Evolutionary conservation across 1,140 invertebrate species (phyloP).

Genomic region (Saccostrea glomerata): DNA sequence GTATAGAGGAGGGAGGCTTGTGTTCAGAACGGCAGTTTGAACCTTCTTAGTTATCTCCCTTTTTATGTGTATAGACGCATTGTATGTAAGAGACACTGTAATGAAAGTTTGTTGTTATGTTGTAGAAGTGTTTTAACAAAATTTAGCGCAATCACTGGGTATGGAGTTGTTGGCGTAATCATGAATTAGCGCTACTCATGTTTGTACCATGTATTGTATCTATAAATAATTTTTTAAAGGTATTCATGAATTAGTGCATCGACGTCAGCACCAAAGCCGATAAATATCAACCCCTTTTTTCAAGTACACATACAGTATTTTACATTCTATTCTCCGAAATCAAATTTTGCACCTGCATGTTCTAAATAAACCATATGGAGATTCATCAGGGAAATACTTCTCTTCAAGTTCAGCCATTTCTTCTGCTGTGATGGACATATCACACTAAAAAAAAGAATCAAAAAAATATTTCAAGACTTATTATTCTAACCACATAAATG

Average conservation of each 20-base stretch:
- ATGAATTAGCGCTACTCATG: too few species aligned
- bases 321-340: neutral
- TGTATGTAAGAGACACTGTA: too few species aligned
- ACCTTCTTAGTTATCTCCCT: conserved; percentile 49
- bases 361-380: conserved; percentile 78
- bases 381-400: conserved; percentile 76
- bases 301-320: too few species aligned
- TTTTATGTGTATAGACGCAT: neutral
- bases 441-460: neutral
- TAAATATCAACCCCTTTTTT: too few species aligned
- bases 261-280: too few species aligned
- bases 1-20: conserved; percentile 74
- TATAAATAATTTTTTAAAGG: too few species aligned
- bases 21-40: conserved; percentile 74
- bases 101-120: too few species aligned
- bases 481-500: neutral
- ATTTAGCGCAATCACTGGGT: too few species aligned
- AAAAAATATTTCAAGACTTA: neutral
- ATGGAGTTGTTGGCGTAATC: too few species aligned
- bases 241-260: too few species aligned
- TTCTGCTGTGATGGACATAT: conserved; percentile 25
- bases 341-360: conserved; percentile 74
- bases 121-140: too few species aligned
- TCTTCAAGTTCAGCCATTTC: conserved; percentile 76
- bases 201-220: too few species aligned